Conservation (phyloP, 2,113 vertebrate species). For the Engraulis encrasicolus region DNA sequence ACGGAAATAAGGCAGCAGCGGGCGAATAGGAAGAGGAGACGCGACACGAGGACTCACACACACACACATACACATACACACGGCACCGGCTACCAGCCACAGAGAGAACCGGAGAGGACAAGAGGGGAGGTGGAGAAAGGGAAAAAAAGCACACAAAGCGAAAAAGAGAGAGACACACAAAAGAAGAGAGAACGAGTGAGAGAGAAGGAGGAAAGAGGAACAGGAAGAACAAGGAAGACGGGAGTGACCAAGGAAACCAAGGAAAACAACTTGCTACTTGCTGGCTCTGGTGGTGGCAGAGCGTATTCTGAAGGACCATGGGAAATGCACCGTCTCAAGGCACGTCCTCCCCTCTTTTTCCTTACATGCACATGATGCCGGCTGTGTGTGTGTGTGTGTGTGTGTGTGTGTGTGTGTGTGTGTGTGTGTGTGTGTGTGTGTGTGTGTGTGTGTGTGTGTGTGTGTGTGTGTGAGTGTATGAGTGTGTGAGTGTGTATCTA, state of each 20-base stretch:
- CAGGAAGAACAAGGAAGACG: constrained; percentile 58
- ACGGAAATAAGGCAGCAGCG: constrained; percentile 63
- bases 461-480: not conserved
- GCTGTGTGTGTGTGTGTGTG: not conserved
- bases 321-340: constrained; percentile 85
- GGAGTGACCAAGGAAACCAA: constrained; percentile 74
- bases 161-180: constrained; percentile 27
- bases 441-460: too few species aligned
- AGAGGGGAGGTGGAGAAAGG: constrained; percentile 55
- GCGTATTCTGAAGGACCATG: constrained; percentile 79
- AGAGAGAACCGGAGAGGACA: constrained; percentile 53
- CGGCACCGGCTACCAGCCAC: constrained; percentile 61
- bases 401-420: constrained; percentile 53
- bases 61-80: too few species aligned
- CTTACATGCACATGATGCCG: constrained; percentile 55
- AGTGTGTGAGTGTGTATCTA: too few species aligned
- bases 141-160: constrained; percentile 7
- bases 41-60: constrained; percentile 63
- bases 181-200: constrained; percentile 54
- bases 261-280: constrained; percentile 68
- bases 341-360: constrained; percentile 71
- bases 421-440: constrained; percentile 13
- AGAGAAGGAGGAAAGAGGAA: constrained; percentile 59
- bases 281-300: constrained; percentile 72
- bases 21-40: constrained; percentile 65